Percentiles rank a stretch among this genome's conserved stretches.
Evolutionary conservation across 1,140 invertebrate genomes (phyloP).

Genomic region (Drosophila nebulosa): DNA sequence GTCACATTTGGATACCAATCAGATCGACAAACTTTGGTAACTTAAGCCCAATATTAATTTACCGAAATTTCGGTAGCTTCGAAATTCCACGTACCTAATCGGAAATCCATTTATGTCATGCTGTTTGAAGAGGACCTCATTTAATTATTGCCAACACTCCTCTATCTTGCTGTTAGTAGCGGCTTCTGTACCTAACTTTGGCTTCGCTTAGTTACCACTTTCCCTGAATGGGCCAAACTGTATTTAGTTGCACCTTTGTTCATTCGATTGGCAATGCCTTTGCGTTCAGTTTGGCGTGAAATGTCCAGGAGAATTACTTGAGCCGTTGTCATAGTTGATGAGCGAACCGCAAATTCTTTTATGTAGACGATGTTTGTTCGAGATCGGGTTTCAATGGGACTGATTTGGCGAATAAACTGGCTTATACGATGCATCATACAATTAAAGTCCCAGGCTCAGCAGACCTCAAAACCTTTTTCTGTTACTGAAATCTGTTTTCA

Average conservation of each 20-base stretch:
- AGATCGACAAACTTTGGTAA: slow-evolving; percentile 32
- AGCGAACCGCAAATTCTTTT: slow-evolving; percentile 65
- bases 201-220: slow-evolving; percentile 20
- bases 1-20: neutral
- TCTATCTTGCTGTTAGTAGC: neutral
- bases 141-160: neutral
- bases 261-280: slow-evolving; percentile 28
- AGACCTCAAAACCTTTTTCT: neutral
- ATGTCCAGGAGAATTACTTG: slow-evolving; percentile 67
- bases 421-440: neutral
- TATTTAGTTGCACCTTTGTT: slow-evolving; percentile 32
- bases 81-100: slow-evolving; percentile 72
- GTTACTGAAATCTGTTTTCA: neutral
- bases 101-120: slow-evolving; percentile 67
- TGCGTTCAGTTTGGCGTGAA: slow-evolving; percentile 75
- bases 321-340: slow-evolving; percentile 74
- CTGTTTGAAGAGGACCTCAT: slow-evolving; percentile 29
- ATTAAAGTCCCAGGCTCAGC: neutral
- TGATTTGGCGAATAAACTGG: neutral
- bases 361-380: slow-evolving; percentile 34
- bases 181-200: slow-evolving; percentile 39
- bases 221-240: slow-evolving; percentile 43
- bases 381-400: slow-evolving; percentile 44
- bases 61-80: slow-evolving; percentile 57
- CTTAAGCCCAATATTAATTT: slow-evolving; percentile 22